phyloP scores from a whole-genome alignment of 2,888 invertebrate genomes.

The Rhagium mordax region DNA sequence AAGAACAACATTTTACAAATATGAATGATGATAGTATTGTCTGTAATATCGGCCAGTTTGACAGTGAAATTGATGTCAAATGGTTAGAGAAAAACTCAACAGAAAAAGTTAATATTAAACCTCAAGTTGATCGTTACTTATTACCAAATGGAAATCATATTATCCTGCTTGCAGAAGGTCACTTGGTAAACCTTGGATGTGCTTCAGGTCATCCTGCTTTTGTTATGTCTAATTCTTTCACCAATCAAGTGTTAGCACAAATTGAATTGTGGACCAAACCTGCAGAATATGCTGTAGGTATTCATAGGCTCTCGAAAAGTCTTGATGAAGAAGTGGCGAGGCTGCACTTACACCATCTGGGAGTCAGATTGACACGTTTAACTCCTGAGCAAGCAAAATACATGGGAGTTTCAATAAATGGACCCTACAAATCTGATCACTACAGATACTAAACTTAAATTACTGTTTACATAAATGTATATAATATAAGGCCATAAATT shows the following conservation, averaged over 20 bases:
- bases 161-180: constrained; percentile 95
- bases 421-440: constrained; percentile 97
- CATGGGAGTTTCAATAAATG: constrained; percentile 88
- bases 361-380: constrained; percentile 95
- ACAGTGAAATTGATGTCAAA: constrained; percentile 94
- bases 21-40: constrained; percentile 98
- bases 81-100: constrained; percentile 94
- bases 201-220: constrained; percentile 99
- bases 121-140: constrained; percentile 95
- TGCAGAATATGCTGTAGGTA: constrained; percentile 87
- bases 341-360: constrained; percentile 95
- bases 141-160: constrained; percentile 92
- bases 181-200: constrained; percentile 98
- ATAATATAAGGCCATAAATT: too few relatives aligned
- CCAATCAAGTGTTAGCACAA: constrained; percentile 98
- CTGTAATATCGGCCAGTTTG: constrained; percentile 98
- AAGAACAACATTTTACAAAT: constrained; percentile 87
- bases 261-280: constrained; percentile 98
- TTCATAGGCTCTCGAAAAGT: constrained; percentile 95
- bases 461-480: too few relatives aligned
- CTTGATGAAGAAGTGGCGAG: constrained; percentile 98
- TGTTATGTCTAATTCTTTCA: constrained; percentile 99
- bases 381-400: constrained; percentile 90
- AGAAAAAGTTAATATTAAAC: constrained; percentile 94
- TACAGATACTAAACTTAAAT: constrained; percentile 94